Base-by-base conservation (phyloP, 2,888 invertebrate genomes). In the Disparrhopalites patrizii region DNA sequence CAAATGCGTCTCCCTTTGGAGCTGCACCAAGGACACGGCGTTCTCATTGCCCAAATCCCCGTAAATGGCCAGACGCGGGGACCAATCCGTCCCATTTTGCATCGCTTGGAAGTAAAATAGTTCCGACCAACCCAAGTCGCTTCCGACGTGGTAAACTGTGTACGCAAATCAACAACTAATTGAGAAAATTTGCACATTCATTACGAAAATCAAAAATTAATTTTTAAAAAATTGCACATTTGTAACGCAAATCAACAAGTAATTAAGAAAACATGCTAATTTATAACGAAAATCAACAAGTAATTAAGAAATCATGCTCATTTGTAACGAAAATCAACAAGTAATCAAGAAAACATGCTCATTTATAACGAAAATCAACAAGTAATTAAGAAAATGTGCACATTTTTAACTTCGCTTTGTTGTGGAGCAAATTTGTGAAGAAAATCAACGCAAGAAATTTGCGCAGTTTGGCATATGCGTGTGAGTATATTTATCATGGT, bases 21-120 rank as follows among this genome's bases (percentile, higher is more conserved):
- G 80, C 69, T 90, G 84, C 0, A 88, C 85, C 62, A 97, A 81
- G 0, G 95, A 92, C 74, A 90, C 88, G 1, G 94, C 93, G 80
- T 96, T 96, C 73, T 86, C 87, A 78, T 90, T 91, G 30, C 97
- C 97, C 89, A 98, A 87, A 79, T 97, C 97, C 0, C 97, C 97
- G 77, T 87, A 96, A 75, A 97, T 85, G 28, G 90, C 95, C 47
- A 95, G 81, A 20, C 84, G 83, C 0, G 93, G 91, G 20, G 86
- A 83, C 93, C 93, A 94, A 70, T 86, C 78, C n/a, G 82, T 78
- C 27, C 82, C 82, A 15, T 84, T 83, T 1, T 80, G 79, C 0
- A 89, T 89, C 0, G 93, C 90, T 74, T 81, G 84, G 80, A 96
- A 91, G 77, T 83, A 85, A 79, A 89, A 94, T 75, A 85, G 73